These are phyloP conservation scores for Hermaeophaga mercurialis DNA, from an alignment of 2,888 invertebrate genomes.

Conservation along the genomic window DNA sequence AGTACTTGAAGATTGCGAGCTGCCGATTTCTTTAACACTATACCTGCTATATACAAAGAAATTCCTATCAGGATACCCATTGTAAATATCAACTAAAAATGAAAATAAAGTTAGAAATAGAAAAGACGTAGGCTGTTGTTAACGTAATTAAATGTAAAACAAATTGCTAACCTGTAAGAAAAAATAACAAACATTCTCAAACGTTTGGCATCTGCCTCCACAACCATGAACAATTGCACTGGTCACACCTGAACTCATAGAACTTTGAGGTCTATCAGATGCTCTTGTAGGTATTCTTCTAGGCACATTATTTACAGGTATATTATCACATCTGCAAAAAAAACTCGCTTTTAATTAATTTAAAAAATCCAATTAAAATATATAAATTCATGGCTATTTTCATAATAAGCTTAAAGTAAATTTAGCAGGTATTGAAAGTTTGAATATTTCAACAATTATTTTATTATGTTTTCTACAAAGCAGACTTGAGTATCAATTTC, in stretches of 20 bases:
- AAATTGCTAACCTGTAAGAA: slow-evolving; percentile 64
- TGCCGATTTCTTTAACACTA: slow-evolving; percentile 66
- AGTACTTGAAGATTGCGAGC: slow-evolving; percentile 69
- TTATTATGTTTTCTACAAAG: too few species aligned
- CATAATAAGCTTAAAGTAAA: too few species aligned
- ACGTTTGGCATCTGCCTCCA: slow-evolving; percentile 71
- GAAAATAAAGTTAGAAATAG: too few species aligned
- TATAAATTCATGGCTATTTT: too few species aligned
- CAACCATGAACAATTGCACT: slow-evolving; percentile 66
- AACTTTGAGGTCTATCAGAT: slow-evolving; percentile 53
- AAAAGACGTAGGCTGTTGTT: too few species aligned
- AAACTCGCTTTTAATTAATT: neutral
- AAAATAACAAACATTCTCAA: slow-evolving; percentile 74
- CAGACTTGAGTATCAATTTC: neutral
- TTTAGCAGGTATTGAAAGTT: too few species aligned
- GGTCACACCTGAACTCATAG: slow-evolving; percentile 53
- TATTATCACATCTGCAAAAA: slow-evolving; percentile 39
- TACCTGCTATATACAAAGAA: slow-evolving; percentile 69
- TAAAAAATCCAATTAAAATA: too few species aligned
- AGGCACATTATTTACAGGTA: slow-evolving; percentile 31
- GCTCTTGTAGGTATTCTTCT: slow-evolving; percentile 38
- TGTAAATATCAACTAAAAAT: slow-evolving; percentile 67
- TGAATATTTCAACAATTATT: too few species aligned
- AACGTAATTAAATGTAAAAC: too few species aligned
- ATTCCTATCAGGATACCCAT: slow-evolving; percentile 70